Evolutionary conservation across 2,888 invertebrate species (phyloP).

Genomic region (Phaedon cochleariae): DNA sequence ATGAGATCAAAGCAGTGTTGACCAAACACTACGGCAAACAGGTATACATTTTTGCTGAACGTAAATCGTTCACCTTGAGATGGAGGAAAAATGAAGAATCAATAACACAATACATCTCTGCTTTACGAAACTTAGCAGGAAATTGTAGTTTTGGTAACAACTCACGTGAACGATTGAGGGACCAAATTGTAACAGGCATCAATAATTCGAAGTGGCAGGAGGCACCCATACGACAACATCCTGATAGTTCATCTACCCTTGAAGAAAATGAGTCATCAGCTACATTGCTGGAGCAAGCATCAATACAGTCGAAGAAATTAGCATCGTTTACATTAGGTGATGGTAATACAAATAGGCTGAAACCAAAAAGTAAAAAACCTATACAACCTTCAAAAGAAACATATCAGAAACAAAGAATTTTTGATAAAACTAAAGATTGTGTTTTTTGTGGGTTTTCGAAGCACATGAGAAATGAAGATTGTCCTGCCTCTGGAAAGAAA

Average conservation of each 20-base stretch:
- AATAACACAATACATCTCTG: too few relatives aligned
- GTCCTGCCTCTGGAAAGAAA: background rate
- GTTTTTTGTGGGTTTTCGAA: background rate
- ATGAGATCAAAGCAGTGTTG: background rate
- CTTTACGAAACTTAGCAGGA: too few relatives aligned
- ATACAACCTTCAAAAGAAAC: background rate
- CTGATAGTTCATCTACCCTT: background rate
- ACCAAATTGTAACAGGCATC: too few relatives aligned
- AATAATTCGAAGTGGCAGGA: too few relatives aligned
- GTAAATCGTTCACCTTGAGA: too few relatives aligned
- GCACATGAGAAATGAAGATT: background rate
- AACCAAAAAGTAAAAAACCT: background rate
- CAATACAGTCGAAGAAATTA: background rate
- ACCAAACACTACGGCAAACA: conserved; percentile 1
- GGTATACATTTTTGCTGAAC: background rate
- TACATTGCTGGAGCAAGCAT: conserved; percentile 1
- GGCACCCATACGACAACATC: too few relatives aligned
- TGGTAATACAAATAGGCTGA: background rate
- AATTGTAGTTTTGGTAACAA: too few relatives aligned
- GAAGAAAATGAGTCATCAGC: conserved; percentile 1
- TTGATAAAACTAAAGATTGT: background rate
- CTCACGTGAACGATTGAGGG: too few relatives aligned
- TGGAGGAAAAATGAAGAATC: too few relatives aligned
- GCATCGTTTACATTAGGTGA: background rate
- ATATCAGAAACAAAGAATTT: background rate